These are phyloP conservation scores for Papilio helenus DNA, from an alignment of 1,140 invertebrate species.

Conservation along the genomic window DNA sequence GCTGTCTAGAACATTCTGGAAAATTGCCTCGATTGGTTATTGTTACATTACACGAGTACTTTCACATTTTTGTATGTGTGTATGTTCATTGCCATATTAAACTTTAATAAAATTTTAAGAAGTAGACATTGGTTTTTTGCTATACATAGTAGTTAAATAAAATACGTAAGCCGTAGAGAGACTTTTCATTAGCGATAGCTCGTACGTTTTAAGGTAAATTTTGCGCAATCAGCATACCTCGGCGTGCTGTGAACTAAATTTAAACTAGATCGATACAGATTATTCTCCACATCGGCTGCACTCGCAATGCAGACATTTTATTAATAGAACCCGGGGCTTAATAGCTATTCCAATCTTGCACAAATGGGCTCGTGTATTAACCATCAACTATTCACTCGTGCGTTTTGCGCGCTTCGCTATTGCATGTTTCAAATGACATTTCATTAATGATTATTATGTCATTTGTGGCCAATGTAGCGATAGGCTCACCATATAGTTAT, in stretches of 20 bases:
- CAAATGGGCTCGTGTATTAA: conserved; percentile 43
- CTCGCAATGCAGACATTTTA: conserved; percentile 68
- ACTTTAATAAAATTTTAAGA: no score
- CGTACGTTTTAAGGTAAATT: conserved; percentile 14
- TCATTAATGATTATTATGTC: conserved; percentile 19
- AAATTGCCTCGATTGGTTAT: no score
- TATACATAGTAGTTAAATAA: background rate
- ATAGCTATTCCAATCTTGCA: conserved; percentile 52
- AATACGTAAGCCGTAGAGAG: background rate
- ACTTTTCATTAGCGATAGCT: background rate
- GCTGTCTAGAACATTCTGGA: no score
- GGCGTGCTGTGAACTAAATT: conserved; percentile 63
- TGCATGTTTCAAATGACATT: conserved; percentile 24
- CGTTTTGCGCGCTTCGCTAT: conserved; percentile 22
- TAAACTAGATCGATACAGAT: conserved; percentile 78
- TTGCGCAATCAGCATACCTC: conserved; percentile 42
- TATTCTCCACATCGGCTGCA: conserved; percentile 62
- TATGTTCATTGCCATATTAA: no score
- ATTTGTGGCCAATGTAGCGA: background rate
- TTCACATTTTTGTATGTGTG: no score
- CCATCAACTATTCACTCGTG: conserved; percentile 39
- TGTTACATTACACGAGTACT: no score
- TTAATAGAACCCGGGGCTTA: conserved; percentile 62
- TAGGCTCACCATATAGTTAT: background rate
- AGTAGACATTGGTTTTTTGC: no score